Percentiles rank a stretch among this genome's conserved stretches.
phyloP scores from a whole-genome alignment of 2,797 vertebrate species.

The Anabas testudineus region DNA sequence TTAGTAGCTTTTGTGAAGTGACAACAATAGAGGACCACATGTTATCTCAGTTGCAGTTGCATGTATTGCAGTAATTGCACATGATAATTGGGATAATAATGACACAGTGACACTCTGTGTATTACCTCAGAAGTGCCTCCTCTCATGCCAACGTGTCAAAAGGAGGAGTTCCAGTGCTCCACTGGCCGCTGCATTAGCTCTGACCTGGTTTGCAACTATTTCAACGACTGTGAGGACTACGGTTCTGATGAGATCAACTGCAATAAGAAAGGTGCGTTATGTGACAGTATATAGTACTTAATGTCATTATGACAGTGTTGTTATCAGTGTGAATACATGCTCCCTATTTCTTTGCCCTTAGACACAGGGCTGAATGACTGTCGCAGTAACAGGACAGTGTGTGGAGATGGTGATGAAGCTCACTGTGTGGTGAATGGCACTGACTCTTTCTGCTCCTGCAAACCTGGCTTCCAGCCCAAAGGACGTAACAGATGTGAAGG shows the following conservation, averaged over 20 bases:
- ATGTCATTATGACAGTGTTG: not conserved
- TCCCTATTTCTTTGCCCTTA: constrained; percentile 43
- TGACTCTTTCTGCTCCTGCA: constrained; percentile 91
- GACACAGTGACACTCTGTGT: constrained; percentile 4
- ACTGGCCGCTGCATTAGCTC: constrained; percentile 90
- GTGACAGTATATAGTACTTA: no score
- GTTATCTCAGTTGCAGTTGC: not conserved
- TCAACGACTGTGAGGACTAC: constrained; percentile 95
- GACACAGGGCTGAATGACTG: constrained; percentile 90
- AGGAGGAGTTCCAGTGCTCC: constrained; percentile 90
- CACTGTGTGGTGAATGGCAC: constrained; percentile 87
- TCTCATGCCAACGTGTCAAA: constrained; percentile 81
- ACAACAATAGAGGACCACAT: not conserved
- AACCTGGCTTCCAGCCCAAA: constrained; percentile 89
- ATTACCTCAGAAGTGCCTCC: constrained; percentile 69
- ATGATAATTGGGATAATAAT: not conserved
- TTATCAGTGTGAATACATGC: not conserved
- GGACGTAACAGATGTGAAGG: constrained; percentile 91
- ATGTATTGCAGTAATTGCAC: not conserved
- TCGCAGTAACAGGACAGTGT: constrained; percentile 86
- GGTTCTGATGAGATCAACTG: constrained; percentile 90
- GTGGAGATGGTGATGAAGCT: constrained; percentile 91
- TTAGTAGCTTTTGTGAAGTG: not conserved
- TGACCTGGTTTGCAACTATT: constrained; percentile 91
- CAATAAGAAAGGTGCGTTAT: constrained; percentile 86